Conservation (phyloP, 2,797 vertebrate genomes). For the Molossus molossus region DNA sequence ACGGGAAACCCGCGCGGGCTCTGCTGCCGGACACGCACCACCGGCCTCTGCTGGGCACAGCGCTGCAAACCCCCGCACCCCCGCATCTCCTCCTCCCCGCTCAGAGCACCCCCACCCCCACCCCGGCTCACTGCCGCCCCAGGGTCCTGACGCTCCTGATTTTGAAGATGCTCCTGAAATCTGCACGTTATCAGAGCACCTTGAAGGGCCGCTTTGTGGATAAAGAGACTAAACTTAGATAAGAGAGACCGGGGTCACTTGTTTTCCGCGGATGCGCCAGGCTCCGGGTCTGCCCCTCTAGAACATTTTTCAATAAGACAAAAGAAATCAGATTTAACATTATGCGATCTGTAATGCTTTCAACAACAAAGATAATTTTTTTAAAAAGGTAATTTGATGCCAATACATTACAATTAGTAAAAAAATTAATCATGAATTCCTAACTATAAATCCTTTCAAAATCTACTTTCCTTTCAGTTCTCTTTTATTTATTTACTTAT, state of each 20-base stretch:
- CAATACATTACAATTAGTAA: no score
- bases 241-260: no score
- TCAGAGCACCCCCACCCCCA: rapidly evolving
- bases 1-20: neutral
- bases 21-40: no score
- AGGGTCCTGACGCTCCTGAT: neutral
- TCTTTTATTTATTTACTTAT: no score
- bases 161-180: neutral
- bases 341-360: neutral
- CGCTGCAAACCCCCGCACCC: rapidly evolving
- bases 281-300: neutral
- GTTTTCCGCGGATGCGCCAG: no score
- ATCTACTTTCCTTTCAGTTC: neutral
- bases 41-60: neutral
- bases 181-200: no score
- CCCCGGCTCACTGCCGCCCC: rapidly evolving
- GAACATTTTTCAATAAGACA: neutral
- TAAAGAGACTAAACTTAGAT: no score
- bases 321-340: neutral
- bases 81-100: no score
- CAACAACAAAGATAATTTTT: no score
- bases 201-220: neutral
- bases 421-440: neutral
- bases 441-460: neutral
- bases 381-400: no score